Evolutionary conservation across 2,888 invertebrate genomes (phyloP).

Genomic region (Brachyopa scutellaris): DNA sequence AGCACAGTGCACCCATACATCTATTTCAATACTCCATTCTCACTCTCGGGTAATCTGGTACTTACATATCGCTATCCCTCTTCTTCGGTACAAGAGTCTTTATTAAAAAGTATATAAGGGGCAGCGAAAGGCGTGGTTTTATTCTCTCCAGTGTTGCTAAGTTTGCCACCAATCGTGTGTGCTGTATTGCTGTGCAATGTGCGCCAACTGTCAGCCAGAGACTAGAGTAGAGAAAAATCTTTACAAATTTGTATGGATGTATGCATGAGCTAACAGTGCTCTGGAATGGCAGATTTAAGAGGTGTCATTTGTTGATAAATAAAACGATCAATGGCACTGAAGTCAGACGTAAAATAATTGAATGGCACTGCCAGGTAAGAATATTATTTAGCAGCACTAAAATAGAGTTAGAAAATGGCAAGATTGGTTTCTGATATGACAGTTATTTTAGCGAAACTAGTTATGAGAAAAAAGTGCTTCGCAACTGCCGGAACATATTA

Average conservation of each 20-base stretch:
- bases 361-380: conserved; percentile 45
- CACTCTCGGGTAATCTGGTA: neutral
- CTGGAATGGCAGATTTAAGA: conserved; percentile 67
- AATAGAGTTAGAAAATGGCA: too few relatives aligned
- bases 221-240: neutral
- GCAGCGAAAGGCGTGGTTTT: conserved; percentile 45
- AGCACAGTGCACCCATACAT: conserved; percentile 15
- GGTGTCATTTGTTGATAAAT: conserved; percentile 64
- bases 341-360: conserved; percentile 29
- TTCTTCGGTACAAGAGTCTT: neutral
- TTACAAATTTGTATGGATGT: neutral
- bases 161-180: conserved; percentile 43
- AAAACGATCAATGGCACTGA: conserved; percentile 62
- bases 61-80: conserved; percentile 29
- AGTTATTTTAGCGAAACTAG: too few relatives aligned
- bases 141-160: neutral
- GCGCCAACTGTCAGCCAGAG: conserved; percentile 28
- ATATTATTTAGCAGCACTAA: neutral
- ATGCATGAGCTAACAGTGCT: neutral
- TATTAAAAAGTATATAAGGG: conserved; percentile 22
- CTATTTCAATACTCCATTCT: neutral
- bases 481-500: too few relatives aligned
- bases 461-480: too few relatives aligned
- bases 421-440: too few relatives aligned
- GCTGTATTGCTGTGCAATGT: too few relatives aligned